Evolutionary conservation across 2,888 invertebrate genomes (phyloP), one percentile per base, ranked within the genome.

Genomic region (Tachina lurida): DNA sequence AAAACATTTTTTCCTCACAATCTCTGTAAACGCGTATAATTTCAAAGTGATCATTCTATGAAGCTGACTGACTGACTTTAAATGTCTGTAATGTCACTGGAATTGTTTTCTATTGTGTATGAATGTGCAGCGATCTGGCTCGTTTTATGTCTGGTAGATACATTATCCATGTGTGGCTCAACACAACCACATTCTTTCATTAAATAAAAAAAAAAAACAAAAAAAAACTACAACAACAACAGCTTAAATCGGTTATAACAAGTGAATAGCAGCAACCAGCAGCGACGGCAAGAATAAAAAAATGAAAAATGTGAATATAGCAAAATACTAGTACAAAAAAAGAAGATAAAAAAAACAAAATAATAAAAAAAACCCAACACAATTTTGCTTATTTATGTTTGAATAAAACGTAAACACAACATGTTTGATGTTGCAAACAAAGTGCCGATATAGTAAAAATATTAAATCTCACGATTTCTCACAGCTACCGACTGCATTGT

Each of bases 371-470:
- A 43, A 47, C 15, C 49, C 62, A 77, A 74, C 54, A 76, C 62
- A 70, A 60, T 77, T 79, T 83, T 71, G 79, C 75, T 86, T 86
- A 79, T 86, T 83, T 85, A 84, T 79, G 88, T 88, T 87, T 77
- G 87, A 87, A 78, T 12, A 80, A 87, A 88, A 88, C 87, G 86
- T 88, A 88, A 88, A 88, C 88, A 88, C 88, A 88, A 88, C 88
- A 87, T 81, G 88, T 85, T 83, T 22, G 81, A 84, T 22, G 86
- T 63, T 87, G 84, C n/a, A 67, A 60, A 47, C 31, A 73, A 80
- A 79, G 70, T 84, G 73, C 62, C 81, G 73, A 77, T 79, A 62
- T 54, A 54, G 52, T 62, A 70, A 70, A 78, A 78, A 62, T 68
- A n/a, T 52, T 52, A 52, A 39, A 62, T 15, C 41, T 41, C 62